A percentile compares a stretch with the other conserved stretches of the same genome.
These are phyloP conservation scores for Scaptomyza polygonia DNA, from an alignment of 2,888 invertebrate genomes.

Conservation along the genomic window DNA sequence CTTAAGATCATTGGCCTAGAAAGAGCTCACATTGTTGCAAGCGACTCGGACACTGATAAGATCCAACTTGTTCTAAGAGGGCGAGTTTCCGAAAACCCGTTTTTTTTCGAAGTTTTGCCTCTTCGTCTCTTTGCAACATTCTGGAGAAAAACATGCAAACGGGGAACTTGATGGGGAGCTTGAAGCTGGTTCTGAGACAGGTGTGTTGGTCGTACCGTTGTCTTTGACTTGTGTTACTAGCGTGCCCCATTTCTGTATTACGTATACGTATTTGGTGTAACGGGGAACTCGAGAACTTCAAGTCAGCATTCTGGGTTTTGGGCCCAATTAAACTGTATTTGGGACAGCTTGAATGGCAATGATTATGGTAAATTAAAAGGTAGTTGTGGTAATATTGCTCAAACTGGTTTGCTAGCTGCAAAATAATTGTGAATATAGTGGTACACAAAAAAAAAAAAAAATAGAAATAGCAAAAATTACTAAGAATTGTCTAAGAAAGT, in stretches of 20 bases:
- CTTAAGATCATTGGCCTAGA: slow-evolving; percentile 73
- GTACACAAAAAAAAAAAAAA: neutral
- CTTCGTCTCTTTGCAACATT: slow-evolving; percentile 20
- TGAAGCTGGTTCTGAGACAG: slow-evolving; percentile 53
- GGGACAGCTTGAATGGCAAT: slow-evolving; percentile 41
- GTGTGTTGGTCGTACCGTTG: slow-evolving; percentile 41
- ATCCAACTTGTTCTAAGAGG: slow-evolving; percentile 42
- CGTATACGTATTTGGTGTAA: slow-evolving; percentile 57
- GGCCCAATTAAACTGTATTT: slow-evolving; percentile 66
- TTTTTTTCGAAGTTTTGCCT: slow-evolving; percentile 23
- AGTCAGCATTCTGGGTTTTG: slow-evolving; percentile 21
- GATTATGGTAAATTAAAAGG: slow-evolving; percentile 3
- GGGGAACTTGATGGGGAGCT: neutral
- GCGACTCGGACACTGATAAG: slow-evolving; percentile 33
- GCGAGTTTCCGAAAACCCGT: slow-evolving; percentile 52
- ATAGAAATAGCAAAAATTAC: neutral
- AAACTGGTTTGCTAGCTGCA: slow-evolving; percentile 42
- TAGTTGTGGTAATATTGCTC: slow-evolving; percentile 10
- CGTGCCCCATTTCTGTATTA: slow-evolving; percentile 70
- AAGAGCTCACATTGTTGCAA: slow-evolving; percentile 51
- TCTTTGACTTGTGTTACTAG: slow-evolving; percentile 6
- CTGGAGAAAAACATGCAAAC: slow-evolving; percentile 8
- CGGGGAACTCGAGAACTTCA: slow-evolving; percentile 21
- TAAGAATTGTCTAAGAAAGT: neutral
- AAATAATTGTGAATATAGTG: slow-evolving; percentile 13